A percentile compares a stretch with the other conserved stretches of the same genome.
phyloP scores from a whole-genome alignment of 2,797 vertebrate species.

The Onychomys leucogaster region DNA sequence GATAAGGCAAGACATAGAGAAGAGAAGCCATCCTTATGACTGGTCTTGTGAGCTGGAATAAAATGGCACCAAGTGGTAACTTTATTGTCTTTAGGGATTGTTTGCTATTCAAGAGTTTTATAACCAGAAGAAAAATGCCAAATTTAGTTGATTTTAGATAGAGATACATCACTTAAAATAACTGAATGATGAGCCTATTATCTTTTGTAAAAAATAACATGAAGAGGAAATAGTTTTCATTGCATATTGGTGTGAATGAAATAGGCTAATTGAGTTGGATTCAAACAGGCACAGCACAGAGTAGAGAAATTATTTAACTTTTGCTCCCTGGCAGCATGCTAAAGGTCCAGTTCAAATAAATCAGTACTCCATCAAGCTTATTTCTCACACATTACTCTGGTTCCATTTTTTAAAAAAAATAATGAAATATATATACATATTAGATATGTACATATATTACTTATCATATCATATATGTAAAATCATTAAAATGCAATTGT shows the following conservation, averaged over 20 bases:
- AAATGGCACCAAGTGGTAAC: background rate
- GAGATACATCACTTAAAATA: background rate
- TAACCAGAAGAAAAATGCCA: background rate
- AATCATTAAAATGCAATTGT: background rate
- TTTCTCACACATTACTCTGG: background rate
- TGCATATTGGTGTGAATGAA: background rate
- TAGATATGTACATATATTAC: background rate
- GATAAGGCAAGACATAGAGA: background rate
- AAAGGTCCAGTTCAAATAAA: background rate
- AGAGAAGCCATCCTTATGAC: background rate
- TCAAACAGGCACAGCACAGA: background rate
- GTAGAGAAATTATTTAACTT: background rate
- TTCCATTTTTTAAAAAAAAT: background rate
- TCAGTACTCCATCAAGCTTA: background rate
- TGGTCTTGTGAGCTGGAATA: background rate
- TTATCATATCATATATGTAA: too few relatives aligned
- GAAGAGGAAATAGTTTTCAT: background rate
- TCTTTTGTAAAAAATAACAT: background rate
- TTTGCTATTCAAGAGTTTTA: background rate
- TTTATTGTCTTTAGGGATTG: background rate
- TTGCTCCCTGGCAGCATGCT: background rate
- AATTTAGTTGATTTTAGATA: background rate
- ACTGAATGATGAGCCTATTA: background rate
- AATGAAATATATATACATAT: background rate
- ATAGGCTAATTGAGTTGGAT: background rate